Evolutionary conservation across 2,113 vertebrate species (phyloP).

Genomic region (Ophthalmolycus amberensis): DNA sequence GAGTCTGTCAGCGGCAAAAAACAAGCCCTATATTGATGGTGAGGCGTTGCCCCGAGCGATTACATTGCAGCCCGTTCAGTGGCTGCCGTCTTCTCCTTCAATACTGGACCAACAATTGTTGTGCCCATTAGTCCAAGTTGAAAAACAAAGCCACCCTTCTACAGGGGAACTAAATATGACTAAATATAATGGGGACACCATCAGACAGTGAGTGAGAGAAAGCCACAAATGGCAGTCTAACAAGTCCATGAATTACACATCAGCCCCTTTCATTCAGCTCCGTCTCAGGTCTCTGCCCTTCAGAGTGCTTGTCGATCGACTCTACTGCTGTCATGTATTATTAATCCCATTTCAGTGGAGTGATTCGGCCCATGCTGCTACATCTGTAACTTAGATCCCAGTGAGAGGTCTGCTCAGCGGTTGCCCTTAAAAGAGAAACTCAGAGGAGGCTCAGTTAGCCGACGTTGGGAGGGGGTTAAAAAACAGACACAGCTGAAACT

Average conservation of each 20-base stretch:
- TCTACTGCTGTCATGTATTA: slow-evolving; percentile 42
- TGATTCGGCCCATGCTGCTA: slow-evolving; percentile 26
- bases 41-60: neutral
- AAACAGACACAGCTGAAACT: slow-evolving; percentile 6
- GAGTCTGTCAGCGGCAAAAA: neutral
- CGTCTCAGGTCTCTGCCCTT: slow-evolving; percentile 37
- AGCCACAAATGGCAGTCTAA: slow-evolving; percentile 28
- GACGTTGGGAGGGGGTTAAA: neutral
- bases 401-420: slow-evolving; percentile 12
- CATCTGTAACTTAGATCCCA: slow-evolving; percentile 46
- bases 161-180: neutral
- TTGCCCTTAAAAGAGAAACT: slow-evolving; percentile 1
- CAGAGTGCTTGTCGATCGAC: slow-evolving; percentile 9
- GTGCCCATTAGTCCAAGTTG: neutral
- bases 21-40: neutral
- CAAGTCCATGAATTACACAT: slow-evolving; percentile 59
- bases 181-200: neutral
- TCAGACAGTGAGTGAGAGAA: slow-evolving; percentile 16
- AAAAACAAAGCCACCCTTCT: neutral
- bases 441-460: neutral
- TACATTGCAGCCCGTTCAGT: neutral
- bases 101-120: neutral
- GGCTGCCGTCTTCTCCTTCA: neutral
- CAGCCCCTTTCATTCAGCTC: slow-evolving; percentile 41
- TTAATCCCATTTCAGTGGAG: slow-evolving; percentile 51